A percentile compares a stretch with the other conserved stretches of the same genome.
phyloP scores from a whole-genome alignment of 1,140 invertebrate genomes.

The Tetramorium alpestre region DNA sequence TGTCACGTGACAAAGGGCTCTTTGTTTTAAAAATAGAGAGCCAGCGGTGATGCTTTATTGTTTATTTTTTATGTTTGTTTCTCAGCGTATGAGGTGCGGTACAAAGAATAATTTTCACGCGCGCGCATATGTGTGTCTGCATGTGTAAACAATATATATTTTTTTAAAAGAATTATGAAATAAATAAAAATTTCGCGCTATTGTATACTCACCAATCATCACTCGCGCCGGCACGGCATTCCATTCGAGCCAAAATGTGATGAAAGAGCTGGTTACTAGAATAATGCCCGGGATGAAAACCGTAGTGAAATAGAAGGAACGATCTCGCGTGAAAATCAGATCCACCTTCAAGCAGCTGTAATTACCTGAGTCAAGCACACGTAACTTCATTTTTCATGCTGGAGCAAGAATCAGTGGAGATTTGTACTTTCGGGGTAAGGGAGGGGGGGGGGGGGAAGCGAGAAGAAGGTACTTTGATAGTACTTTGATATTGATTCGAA shows the following conservation, averaged over 20 bases:
- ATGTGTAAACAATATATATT: background rate
- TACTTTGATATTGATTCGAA: background rate
- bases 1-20: background rate
- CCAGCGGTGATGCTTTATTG: background rate
- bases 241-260: slow-evolving; percentile 98
- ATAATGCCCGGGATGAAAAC: slow-evolving; percentile 98
- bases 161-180: background rate
- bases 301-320: slow-evolving; percentile 98
- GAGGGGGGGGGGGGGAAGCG: background rate
- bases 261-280: slow-evolving; percentile 97
- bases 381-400: slow-evolving; percentile 41
- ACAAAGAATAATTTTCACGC: background rate
- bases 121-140: background rate
- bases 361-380: slow-evolving; percentile 89
- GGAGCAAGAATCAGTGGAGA: background rate
- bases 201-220: slow-evolving; percentile 91
- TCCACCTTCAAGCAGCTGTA: slow-evolving; percentile 97
- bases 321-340: slow-evolving; percentile 96
- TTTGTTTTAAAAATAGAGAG: background rate
- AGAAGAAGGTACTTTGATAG: background rate
- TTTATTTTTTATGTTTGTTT: background rate
- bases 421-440: background rate
- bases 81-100: background rate
- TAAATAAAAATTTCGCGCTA: background rate
- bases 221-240: slow-evolving; percentile 97